phyloP scores from a whole-genome alignment of 2,888 invertebrate genomes.

The Xestobium rufovillosum region DNA sequence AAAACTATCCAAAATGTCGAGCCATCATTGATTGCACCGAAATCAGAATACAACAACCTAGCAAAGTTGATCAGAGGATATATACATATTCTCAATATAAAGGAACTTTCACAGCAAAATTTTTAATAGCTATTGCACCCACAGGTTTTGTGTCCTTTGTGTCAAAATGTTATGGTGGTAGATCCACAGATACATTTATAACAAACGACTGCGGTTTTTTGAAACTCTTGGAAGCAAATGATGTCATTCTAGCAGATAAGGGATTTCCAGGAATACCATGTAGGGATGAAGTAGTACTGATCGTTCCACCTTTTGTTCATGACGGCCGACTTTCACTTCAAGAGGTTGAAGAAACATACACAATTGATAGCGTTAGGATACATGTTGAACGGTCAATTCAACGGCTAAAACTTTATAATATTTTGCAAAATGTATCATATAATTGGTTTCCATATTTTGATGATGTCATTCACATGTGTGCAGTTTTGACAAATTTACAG shows the following conservation, averaged over 20 bases:
- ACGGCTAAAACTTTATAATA: not conserved
- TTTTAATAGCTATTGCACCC: no score
- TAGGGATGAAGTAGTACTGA: slow-evolving; percentile 1
- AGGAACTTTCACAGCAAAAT: slow-evolving; percentile 8
- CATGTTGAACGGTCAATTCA: slow-evolving; percentile 5
- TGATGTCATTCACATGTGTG: slow-evolving; percentile 4
- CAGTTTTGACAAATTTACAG: slow-evolving; percentile 7
- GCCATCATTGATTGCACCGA: slow-evolving; percentile 15
- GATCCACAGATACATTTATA: slow-evolving; percentile 13
- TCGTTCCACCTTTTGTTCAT: slow-evolving; percentile 9
- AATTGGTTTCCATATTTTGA: not conserved
- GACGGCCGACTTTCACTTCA: not conserved
- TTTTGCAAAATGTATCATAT: not conserved
- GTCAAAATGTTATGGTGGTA: slow-evolving; percentile 8
- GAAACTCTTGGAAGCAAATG: not conserved
- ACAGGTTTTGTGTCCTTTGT: slow-evolving; percentile 4
- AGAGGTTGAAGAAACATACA: slow-evolving; percentile 10
- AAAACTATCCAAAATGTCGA: slow-evolving; percentile 10
- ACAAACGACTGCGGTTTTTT: slow-evolving; percentile 1
- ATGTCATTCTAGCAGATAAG: slow-evolving; percentile 4
- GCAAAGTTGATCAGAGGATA: slow-evolving; percentile 2
- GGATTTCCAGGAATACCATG: slow-evolving; percentile 2
- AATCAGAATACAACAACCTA: slow-evolving; percentile 4
- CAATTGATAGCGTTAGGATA: slow-evolving; percentile 6
- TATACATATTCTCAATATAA: slow-evolving; percentile 11